Evolutionary conservation across 2,797 vertebrate genomes (phyloP), one percentile per base, ranked within the genome.

Genomic region (Cyclopterus lumpus): DNA sequence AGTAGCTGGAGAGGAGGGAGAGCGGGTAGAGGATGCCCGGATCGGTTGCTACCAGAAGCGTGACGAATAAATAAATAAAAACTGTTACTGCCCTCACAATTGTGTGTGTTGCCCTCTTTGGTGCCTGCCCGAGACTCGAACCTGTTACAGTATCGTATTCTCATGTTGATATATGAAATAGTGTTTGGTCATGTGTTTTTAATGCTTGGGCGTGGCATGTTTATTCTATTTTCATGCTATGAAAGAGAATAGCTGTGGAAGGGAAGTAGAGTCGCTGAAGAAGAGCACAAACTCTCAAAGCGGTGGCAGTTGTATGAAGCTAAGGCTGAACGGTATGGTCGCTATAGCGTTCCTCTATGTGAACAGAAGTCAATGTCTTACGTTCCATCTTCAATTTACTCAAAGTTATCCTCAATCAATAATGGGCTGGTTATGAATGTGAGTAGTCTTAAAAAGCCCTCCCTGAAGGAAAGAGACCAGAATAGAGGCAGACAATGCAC

Each of bases 381-480:
- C 60, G 72, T 59, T 74, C 73, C 49, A 80, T 84, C 77, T 67
- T 84, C 66, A 72, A 71, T 83, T 81, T 72, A 80, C 65, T 79
- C 61, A 24, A 60, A 78, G 67, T 53, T 71, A 63, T 6, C 71
- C 14, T 20, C 40, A 87, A 69, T 88, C 77, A 88, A 88, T 89
- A 89, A 75, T 49, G 65, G 62, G 24, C 57, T 86, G 67, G 86
- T 84, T 81, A 83, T 66, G 18, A 86, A 78, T 79, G 72, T 60
- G 70, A 77, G 36, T 18, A 36, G 69, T 71, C 36, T 71, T 68
- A 38, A 73, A 81, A 84, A 74, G 38, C 40, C 18, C 58, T 71
- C 71, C 71, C 66, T 53, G 66, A 63, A 77, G 71, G 81, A 70
- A 79, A 67, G 73, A 77, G 61, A 70, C 58, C 60, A 49, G 59